Evolutionary conservation across 1,140 invertebrate species (phyloP).

Genomic region (Contarinia nasturtii): DNA sequence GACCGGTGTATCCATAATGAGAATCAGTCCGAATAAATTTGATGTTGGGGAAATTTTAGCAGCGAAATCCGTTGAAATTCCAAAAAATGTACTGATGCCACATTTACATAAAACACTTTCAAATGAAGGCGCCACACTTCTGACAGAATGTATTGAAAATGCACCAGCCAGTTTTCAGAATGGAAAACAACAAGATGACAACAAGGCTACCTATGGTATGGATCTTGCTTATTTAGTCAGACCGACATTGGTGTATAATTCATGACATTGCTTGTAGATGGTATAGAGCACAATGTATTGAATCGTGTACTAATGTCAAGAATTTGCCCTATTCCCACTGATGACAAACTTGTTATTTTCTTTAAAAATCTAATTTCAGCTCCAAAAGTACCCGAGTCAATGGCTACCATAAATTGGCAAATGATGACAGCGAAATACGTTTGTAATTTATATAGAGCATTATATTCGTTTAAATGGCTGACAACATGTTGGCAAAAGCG

Average conservation of each 20-base stretch:
- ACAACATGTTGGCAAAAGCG: conserved; percentile 34
- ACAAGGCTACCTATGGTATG: conserved; percentile 47
- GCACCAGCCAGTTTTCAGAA: conserved; percentile 35
- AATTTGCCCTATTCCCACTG: too few relatives aligned
- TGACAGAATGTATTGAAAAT: conserved; percentile 39
- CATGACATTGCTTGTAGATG: too few relatives aligned
- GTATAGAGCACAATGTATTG: too few relatives aligned
- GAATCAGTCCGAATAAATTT: conserved; percentile 68
- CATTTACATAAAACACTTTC: conserved; percentile 47
- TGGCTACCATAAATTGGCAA: conserved; percentile 41
- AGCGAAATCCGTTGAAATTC: conserved; percentile 40
- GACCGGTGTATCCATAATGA: conserved; percentile 80
- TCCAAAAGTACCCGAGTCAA: conserved; percentile 39
- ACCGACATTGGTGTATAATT: too few relatives aligned
- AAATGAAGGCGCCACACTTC: conserved; percentile 42
- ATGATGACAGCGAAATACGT: conserved; percentile 35
- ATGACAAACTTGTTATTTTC: too few relatives aligned
- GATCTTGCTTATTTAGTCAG: too few relatives aligned
- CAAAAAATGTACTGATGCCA: conserved; percentile 36
- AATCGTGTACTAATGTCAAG: too few relatives aligned
- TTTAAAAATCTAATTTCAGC: too few relatives aligned
- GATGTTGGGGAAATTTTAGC: conserved; percentile 64
- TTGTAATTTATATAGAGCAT: conserved; percentile 43
- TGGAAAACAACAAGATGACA: conserved; percentile 35
- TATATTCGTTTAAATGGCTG: conserved; percentile 39